Evolutionary conservation across 2,888 invertebrate genomes (phyloP).

Genomic region (Pyrrhia umbra): DNA sequence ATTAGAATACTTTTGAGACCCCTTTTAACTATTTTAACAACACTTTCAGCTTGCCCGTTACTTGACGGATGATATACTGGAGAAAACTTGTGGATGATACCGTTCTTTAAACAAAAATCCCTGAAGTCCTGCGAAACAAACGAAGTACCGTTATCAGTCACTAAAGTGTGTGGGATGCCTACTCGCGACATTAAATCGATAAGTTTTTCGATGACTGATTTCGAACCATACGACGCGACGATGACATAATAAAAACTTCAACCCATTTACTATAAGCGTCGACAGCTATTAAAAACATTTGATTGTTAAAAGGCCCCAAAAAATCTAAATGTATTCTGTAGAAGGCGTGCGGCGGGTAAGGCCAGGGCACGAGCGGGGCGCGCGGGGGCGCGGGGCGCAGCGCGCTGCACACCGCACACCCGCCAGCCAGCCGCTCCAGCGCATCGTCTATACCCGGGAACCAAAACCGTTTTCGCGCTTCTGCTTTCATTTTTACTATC

Average conservation of each 20-base stretch:
- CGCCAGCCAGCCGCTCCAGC: slow-evolving; percentile 24
- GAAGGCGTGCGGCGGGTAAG: background rate
- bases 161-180: slow-evolving; percentile 23
- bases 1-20: too few relatives aligned
- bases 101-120: slow-evolving; percentile 5
- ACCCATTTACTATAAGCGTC: slow-evolving; percentile 15
- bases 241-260: slow-evolving; percentile 3
- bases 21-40: background rate
- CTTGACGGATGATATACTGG: background rate
- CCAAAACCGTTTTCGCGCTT: slow-evolving; percentile 50
- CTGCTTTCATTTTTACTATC: slow-evolving; percentile 44
- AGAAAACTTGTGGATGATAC: too few relatives aligned
- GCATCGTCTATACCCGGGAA: slow-evolving; percentile 51
- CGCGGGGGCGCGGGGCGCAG: too few relatives aligned
- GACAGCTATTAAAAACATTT: slow-evolving; percentile 6
- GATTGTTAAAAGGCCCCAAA: slow-evolving; percentile 1
- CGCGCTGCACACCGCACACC: slow-evolving; percentile 1
- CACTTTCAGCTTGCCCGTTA: background rate
- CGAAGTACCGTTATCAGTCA: slow-evolving; percentile 34
- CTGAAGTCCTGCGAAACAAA: slow-evolving; percentile 26
- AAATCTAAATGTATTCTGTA: slow-evolving; percentile 20
- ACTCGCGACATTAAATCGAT: slow-evolving; percentile 14
- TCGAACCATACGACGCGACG: slow-evolving; percentile 6
- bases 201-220: slow-evolving; percentile 11
- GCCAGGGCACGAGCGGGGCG: slow-evolving; percentile 9